These are phyloP conservation scores for Nematopogon swammerdamellus DNA, from an alignment of 2,888 invertebrate species.

Conservation along the genomic window DNA sequence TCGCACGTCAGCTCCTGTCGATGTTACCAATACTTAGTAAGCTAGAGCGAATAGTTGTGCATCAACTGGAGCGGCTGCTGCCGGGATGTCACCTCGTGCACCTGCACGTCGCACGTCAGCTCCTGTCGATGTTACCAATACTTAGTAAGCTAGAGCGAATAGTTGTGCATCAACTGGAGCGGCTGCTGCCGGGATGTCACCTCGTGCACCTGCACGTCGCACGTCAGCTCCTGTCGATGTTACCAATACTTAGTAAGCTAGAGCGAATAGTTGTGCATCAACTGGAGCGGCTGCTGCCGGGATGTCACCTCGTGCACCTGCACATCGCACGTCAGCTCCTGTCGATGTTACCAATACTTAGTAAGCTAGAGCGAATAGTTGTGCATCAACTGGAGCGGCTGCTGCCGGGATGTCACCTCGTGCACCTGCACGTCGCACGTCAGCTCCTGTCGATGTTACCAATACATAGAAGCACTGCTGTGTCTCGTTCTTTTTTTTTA, in stretches of 20 bases:
- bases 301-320: constrained; percentile 77
- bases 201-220: constrained; percentile 83
- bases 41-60: too few relatives aligned
- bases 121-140: too few relatives aligned
- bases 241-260: too few relatives aligned
- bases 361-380: too few relatives aligned
- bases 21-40: too few relatives aligned
- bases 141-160: too few relatives aligned
- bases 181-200: constrained; percentile 66
- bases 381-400: constrained; percentile 68
- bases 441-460: too few relatives aligned
- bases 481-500: too few relatives aligned
- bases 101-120: constrained; percentile 85
- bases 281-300: constrained; percentile 63
- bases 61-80: constrained; percentile 67
- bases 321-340: constrained; percentile 89
- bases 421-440: constrained; percentile 87
- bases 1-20: constrained; percentile 89
- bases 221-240: constrained; percentile 88
- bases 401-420: constrained; percentile 67
- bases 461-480: too few relatives aligned
- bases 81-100: constrained; percentile 72
- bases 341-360: too few relatives aligned
- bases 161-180: too few relatives aligned
- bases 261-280: too few relatives aligned